These are phyloP conservation scores for Ariolimax columbianus DNA, from an alignment of 2,888 invertebrate genomes.

Conservation along the genomic window DNA sequence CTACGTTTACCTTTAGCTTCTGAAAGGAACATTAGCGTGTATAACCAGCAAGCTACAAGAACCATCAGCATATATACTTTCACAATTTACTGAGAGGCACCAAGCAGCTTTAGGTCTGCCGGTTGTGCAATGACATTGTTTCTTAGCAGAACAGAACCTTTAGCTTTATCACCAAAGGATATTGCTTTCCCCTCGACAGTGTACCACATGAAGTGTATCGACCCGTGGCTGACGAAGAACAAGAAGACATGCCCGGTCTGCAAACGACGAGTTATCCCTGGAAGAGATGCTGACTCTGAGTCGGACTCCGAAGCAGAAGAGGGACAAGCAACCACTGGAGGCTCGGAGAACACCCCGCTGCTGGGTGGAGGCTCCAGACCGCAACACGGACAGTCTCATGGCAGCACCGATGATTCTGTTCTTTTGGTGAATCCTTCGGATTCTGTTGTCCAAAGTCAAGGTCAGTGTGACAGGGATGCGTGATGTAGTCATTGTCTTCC, in stretches of 20 bases:
- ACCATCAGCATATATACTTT: too few species aligned
- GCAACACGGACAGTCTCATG: background rate
- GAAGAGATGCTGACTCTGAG: conserved; percentile 74
- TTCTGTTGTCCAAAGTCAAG: background rate
- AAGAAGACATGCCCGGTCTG: conserved; percentile 97
- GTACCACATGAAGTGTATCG: conserved; percentile 90
- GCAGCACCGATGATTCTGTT: background rate
- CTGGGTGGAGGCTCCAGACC: conserved; percentile 53
- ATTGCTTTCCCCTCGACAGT: background rate
- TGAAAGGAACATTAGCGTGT: too few species aligned
- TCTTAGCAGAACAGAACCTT: too few species aligned
- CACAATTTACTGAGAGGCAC: too few species aligned
- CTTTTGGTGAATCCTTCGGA: background rate
- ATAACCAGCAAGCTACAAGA: too few species aligned
- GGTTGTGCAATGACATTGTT: too few species aligned
- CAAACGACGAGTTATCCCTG: conserved; percentile 95
- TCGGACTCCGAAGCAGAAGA: conserved; percentile 67
- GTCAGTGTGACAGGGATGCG: background rate
- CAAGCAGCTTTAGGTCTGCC: too few species aligned
- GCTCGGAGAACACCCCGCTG: conserved; percentile 69
- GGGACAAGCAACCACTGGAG: conserved; percentile 49
- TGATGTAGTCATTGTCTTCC: background rate
- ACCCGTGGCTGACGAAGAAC: conserved; percentile 98
- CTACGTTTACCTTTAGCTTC: too few species aligned
- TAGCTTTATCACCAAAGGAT: too few species aligned